Evolutionary conservation across 2,797 vertebrate genomes (phyloP).

Genomic region (Microctenopoma stevenorrisi): DNA sequence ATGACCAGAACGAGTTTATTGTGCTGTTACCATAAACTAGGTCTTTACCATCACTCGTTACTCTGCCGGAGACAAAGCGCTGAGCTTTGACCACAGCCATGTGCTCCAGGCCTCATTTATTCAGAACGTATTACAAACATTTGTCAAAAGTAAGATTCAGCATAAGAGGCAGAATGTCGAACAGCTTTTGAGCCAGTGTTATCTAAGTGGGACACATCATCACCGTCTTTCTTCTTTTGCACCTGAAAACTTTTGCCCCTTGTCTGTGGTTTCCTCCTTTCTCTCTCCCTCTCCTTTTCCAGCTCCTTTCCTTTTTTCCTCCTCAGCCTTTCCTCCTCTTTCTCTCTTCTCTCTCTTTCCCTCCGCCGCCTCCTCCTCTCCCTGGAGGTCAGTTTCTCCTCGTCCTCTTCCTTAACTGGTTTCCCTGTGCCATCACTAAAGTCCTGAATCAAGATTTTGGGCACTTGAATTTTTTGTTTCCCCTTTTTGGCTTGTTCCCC

Average conservation of each 20-base stretch:
- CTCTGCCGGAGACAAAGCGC: neutral
- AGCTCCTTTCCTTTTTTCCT: slow-evolving; percentile 72
- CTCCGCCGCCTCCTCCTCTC: slow-evolving; percentile 78
- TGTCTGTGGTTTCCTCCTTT: slow-evolving; percentile 84
- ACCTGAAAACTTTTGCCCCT: slow-evolving; percentile 86
- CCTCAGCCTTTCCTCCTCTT: slow-evolving; percentile 57
- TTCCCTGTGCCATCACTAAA: slow-evolving; percentile 74
- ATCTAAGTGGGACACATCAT: slow-evolving; percentile 1
- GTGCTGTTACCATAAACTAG: neutral
- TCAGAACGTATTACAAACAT: neutral
- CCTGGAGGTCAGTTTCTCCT: slow-evolving; percentile 72
- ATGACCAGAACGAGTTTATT: neutral
- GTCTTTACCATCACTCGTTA: neutral
- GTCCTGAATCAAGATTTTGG: slow-evolving; percentile 86
- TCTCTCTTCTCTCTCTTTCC: slow-evolving; percentile 74
- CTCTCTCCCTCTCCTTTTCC: slow-evolving; percentile 82
- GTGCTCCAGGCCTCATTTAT: neutral
- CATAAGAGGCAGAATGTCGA: slow-evolving; percentile 74
- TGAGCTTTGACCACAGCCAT: neutral
- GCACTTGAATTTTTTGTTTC: slow-evolving; percentile 72
- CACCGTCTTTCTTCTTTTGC: slow-evolving; percentile 50
- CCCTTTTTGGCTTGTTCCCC: slow-evolving; percentile 62
- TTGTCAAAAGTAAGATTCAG: slow-evolving; percentile 86
- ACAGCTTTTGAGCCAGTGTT: slow-evolving; percentile 56
- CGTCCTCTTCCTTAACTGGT: slow-evolving; percentile 34